A percentile compares a stretch with the other conserved stretches of the same genome.
These are phyloP conservation scores for Brachyhypopomus gauderio DNA, from an alignment of 2,113 vertebrate genomes.

Conservation along the genomic window DNA sequence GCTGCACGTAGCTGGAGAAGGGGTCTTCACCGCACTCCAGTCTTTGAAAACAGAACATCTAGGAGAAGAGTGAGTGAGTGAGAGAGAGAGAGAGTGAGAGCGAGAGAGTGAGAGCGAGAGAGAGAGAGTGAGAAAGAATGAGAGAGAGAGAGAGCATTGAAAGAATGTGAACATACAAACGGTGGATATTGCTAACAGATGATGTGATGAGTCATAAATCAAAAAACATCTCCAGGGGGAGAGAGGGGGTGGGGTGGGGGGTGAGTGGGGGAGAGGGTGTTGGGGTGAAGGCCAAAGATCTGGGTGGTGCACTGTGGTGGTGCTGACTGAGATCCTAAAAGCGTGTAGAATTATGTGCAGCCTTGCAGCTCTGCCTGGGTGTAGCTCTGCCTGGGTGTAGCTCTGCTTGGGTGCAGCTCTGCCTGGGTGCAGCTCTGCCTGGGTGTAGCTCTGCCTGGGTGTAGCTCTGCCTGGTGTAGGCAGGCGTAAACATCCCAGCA, in stretches of 20 bases:
- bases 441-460: too few species aligned
- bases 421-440: too few species aligned
- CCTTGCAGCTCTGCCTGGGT: too few species aligned
- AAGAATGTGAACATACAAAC: constrained; percentile 14
- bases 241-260: too few species aligned
- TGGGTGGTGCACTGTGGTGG: constrained; percentile 56
- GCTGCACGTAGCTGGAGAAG: constrained; percentile 33
- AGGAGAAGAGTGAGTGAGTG: constrained; percentile 1
- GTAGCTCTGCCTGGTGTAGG: constrained; percentile 63
- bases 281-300: constrained; percentile 28
- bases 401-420: too few species aligned
- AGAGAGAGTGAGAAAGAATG: constrained; percentile 17
- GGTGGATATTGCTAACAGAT: constrained; percentile 24
- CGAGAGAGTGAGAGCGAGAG: constrained; percentile 7
- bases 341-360: constrained; percentile 51
- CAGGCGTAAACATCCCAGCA: constrained; percentile 74
- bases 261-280: background rate
- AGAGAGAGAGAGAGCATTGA: background rate
- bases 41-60: constrained; percentile 38
- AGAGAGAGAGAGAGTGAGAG: too few species aligned
- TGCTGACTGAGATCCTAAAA: constrained; percentile 46
- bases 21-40: constrained; percentile 16
- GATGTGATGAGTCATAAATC: constrained; percentile 32
- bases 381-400: too few species aligned
- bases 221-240: constrained; percentile 12